Conservation (phyloP, 30 jellyfish, hydroid and myxozoan genomes). For the Cassiopea andromeda region DNA sequence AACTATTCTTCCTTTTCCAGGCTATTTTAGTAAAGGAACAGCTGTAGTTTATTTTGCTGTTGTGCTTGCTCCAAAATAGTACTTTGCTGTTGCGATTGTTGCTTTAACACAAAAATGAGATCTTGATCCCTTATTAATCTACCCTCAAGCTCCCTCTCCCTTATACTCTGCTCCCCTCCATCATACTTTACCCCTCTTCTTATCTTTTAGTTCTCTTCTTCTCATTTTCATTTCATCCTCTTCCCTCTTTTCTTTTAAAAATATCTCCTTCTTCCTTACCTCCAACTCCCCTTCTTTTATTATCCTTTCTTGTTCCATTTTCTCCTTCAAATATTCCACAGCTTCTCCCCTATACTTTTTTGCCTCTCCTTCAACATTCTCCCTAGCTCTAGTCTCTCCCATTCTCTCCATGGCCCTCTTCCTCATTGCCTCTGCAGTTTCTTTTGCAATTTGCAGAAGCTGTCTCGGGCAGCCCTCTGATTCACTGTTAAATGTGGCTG, state of each 20-base stretch:
- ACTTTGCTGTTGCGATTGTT: constrained; percentile 2
- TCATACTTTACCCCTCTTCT: neutral
- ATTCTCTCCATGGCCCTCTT: constrained; percentile 37
- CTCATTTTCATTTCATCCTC: neutral
- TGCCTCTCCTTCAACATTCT: constrained; percentile 4
- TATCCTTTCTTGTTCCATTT: constrained; percentile 15
- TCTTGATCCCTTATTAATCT: neutral
- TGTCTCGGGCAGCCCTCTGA: constrained; percentile 41
- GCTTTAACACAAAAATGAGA: neutral
- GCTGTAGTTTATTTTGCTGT: neutral
- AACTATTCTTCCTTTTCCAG: constrained; percentile 1
- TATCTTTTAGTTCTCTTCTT: neutral
- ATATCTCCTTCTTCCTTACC: constrained; percentile 5
- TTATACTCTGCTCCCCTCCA: neutral
- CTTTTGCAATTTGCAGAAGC: neutral
- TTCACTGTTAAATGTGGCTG: neutral
- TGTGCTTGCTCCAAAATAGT: neutral
- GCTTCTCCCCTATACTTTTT: constrained; percentile 19
- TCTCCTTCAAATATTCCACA: constrained; percentile 14
- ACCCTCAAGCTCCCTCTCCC: constrained; percentile 31
- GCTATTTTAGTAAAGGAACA: constrained; percentile 12
- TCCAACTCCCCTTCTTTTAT: constrained; percentile 8
- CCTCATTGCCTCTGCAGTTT: neutral
- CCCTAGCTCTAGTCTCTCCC: neutral
- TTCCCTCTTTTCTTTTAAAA: neutral